Conservation (phyloP, 2,888 invertebrate genomes). For the Vanessa cardui region DNA sequence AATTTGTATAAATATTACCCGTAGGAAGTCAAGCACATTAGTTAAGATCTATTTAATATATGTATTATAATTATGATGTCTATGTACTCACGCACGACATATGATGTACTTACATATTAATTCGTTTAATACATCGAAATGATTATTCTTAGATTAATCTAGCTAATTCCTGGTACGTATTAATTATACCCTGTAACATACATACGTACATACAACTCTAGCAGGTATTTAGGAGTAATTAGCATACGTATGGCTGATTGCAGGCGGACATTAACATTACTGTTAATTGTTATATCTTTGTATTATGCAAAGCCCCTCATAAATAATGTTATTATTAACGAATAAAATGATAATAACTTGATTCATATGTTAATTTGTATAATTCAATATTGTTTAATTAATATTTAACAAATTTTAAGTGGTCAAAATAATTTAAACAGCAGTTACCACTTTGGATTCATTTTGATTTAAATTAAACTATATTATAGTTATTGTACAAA, state of each 20-base stretch:
- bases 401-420: not conserved
- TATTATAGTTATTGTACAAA: not conserved
- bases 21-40: no score
- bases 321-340: conserved; percentile 7
- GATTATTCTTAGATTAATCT: conserved; percentile 16
- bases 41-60: not conserved
- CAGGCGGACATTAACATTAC: conserved; percentile 40
- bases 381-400: conserved; percentile 16
- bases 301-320: conserved; percentile 35
- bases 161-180: conserved; percentile 17
- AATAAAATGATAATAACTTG: conserved; percentile 22
- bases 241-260: conserved; percentile 41
- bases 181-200: conserved; percentile 19
- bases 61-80: not conserved
- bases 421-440: conserved; percentile 4
- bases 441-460: not conserved
- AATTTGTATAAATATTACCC: no score
- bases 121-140: not conserved
- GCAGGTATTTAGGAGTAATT: conserved; percentile 38
- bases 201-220: conserved; percentile 12
- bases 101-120: not conserved
- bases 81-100: not conserved
- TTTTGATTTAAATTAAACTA: not conserved
- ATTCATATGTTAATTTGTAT: conserved; percentile 23
- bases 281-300: conserved; percentile 39